Conservation (phyloP, 2,888 invertebrate species). For the Stenchaetothrips biformis region DNA sequence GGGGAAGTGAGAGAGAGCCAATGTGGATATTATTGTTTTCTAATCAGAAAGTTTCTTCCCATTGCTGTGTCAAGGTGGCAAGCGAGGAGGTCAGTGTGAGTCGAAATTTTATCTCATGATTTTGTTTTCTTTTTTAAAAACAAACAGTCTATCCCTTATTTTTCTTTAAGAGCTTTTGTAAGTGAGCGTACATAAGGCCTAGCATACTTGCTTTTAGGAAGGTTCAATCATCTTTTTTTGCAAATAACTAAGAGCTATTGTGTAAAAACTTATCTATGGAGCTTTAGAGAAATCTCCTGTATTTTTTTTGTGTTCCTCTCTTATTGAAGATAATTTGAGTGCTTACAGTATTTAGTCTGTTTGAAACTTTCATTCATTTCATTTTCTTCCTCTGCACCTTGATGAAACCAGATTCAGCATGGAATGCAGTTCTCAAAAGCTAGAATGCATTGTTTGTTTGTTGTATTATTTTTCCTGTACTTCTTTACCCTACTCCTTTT, state of each 20-base stretch:
- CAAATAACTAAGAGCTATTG: background rate
- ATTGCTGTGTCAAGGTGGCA: conserved; percentile 16
- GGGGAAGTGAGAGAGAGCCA: no score
- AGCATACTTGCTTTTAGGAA: background rate
- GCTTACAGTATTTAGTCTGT: no score
- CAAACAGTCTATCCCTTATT: background rate
- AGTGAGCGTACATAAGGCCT: background rate
- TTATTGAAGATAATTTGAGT: no score
- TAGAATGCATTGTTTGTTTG: background rate
- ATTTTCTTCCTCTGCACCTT: no score
- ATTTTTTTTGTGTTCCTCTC: background rate
- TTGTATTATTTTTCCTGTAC: no score
- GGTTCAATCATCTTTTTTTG: background rate
- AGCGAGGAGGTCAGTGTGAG: conserved; percentile 25
- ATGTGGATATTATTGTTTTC: conserved; percentile 34
- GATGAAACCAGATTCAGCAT: no score
- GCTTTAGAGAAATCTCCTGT: background rate
- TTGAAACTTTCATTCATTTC: no score
- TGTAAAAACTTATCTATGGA: background rate
- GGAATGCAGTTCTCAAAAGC: background rate
- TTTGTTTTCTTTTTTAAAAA: conserved; percentile 33
- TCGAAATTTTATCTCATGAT: conserved; percentile 4
- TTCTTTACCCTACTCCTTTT: no score
- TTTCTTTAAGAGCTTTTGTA: background rate
- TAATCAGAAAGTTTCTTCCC: conserved; percentile 16